phyloP scores from a whole-genome alignment of 2,888 invertebrate species.

The Macrophya alboannulata region DNA sequence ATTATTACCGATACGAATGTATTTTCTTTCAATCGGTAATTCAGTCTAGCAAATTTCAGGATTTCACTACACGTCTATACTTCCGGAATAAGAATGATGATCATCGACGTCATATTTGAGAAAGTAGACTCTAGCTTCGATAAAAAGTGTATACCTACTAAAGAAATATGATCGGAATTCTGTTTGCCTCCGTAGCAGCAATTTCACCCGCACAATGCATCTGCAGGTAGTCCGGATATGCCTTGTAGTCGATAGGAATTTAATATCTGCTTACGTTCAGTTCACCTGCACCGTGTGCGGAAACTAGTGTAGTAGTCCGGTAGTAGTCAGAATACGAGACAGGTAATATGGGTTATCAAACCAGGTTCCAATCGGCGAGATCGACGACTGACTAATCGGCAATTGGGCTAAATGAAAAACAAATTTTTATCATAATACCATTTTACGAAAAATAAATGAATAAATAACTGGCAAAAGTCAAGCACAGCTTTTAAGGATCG shows the following conservation, averaged over 20 bases:
- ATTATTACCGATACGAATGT: not conserved
- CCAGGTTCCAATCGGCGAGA: no score
- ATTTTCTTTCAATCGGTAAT: not conserved
- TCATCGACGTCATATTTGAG: not conserved
- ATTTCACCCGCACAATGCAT: constrained; percentile 17
- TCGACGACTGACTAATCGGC: no score
- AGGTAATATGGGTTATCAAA: not conserved
- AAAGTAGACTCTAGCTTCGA: not conserved
- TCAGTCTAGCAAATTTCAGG: not conserved
- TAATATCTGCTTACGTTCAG: constrained; percentile 17
- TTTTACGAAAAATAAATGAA: no score
- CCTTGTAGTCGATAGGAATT: constrained; percentile 22
- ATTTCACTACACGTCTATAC: not conserved
- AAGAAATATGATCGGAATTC: constrained; percentile 25
- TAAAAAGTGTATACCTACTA: not conserved
- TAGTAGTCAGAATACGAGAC: no score
- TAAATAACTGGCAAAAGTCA: no score
- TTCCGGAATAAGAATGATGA: not conserved
- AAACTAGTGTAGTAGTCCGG: not conserved
- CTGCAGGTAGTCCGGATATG: not conserved
- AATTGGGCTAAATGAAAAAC: no score
- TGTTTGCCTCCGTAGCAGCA: not conserved
- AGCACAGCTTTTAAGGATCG: no score
- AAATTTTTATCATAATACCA: no score
- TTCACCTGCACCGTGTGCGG: not conserved